Percentiles rank a stretch among this genome's conserved stretches.
phyloP scores from a whole-genome alignment of 2,888 invertebrate genomes.

The Dermolepida albohirtum region DNA sequence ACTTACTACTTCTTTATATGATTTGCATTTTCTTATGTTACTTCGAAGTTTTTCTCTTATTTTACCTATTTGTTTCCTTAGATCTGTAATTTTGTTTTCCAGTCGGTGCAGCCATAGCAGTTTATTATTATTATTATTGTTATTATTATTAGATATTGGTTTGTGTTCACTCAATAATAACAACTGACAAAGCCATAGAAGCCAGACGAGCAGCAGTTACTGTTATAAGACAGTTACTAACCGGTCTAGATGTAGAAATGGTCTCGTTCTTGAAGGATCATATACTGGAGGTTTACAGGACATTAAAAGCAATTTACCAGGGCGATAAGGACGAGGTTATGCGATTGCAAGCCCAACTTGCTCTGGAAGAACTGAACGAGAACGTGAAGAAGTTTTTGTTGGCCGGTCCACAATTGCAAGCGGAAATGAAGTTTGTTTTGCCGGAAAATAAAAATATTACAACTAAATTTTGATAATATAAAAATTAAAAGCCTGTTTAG shows the following conservation, averaged over 20 bases:
- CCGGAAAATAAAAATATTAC: constrained; percentile 5
- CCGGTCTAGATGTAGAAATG: constrained; percentile 79
- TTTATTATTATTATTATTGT: too few relatives aligned
- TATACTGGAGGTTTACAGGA: constrained; percentile 77
- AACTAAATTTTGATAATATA: neutral
- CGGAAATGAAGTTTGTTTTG: constrained; percentile 57
- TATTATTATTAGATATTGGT: constrained; percentile 79
- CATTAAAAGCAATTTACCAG: constrained; percentile 74
- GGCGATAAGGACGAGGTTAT: constrained; percentile 77
- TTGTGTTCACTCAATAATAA: constrained; percentile 76
- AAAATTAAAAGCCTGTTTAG: too few relatives aligned
- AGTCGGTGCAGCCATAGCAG: too few relatives aligned
- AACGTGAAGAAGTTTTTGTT: constrained; percentile 67
- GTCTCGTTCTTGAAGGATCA: constrained; percentile 75
- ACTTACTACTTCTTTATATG: too few relatives aligned
- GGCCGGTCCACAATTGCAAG: constrained; percentile 52
- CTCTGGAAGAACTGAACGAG: constrained; percentile 80
- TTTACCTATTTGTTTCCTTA: too few relatives aligned
- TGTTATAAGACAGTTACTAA: constrained; percentile 79
- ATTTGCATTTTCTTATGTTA: too few relatives aligned
- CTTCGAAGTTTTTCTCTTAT: too few relatives aligned
- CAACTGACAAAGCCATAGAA: constrained; percentile 77
- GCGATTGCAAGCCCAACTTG: constrained; percentile 80
- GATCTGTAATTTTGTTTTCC: too few relatives aligned
- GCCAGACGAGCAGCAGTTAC: constrained; percentile 84